Evolutionary conservation across 92 coral and sea anemone genomes (phyloP), one percentile per base, ranked within the genome.

Genomic region (Parazoanthus darwini): DNA sequence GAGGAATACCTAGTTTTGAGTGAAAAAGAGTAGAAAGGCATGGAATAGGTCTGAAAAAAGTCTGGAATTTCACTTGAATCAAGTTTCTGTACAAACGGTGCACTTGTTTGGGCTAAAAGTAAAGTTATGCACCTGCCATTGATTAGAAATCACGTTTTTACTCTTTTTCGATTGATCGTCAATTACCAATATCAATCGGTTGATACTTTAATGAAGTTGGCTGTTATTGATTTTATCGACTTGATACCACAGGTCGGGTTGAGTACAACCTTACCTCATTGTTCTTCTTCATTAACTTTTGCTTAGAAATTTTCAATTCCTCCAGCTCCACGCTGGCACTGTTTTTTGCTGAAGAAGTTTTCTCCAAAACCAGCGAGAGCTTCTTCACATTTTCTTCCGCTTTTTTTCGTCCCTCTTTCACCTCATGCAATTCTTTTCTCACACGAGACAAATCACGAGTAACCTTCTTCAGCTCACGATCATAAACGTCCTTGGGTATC

Each of bases 401-500:
- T 43, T 91, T 94, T 56, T 88, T 89, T 51, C 94, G 90, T 16
- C 91, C 94, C 9, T 85, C 85, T 70, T 90, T 88, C 22, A 89
- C 82, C 76, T 90, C 94, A 8, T 93, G 88, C 13, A 92, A 82
- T 85, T 94, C 96, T 86, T 92, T 90, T 71, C 90, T 93, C 54
- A 86, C 78, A 22, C 91, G 81, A 6, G 91, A 86, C 38, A 90
- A 85, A 79, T 95, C 96, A 74, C 94, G 96, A 72, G 91, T 93
- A 22, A 96, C 91, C 59, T 93, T 95, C 89, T 88, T 95, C 22
- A 95, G 92, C 81, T 96, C 96, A 13, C 91, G 92, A 37, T 96
- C 96, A 72, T 93, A 95, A 51, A 96, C 91, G 80, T 95, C 98
- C 84, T 92, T 95, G 13, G 99, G 96, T 48, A 93, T 56, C 36